Percentiles rank a stretch among this genome's conserved stretches.
Evolutionary conservation across 2,888 invertebrate species (phyloP).

Genomic region (Scaptodrosophila latifasciaeformis): DNA sequence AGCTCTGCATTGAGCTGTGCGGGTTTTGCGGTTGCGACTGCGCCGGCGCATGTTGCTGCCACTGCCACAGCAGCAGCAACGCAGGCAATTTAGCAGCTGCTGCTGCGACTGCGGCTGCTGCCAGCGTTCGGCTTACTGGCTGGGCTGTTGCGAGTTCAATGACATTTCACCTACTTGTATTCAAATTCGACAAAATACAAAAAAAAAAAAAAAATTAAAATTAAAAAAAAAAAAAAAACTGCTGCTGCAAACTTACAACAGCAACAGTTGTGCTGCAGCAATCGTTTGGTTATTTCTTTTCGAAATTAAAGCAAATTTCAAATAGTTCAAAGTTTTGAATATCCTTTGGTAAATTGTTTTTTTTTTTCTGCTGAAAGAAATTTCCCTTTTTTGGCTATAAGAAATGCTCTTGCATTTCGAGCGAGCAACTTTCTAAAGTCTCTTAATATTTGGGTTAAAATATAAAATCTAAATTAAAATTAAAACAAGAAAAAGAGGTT

Average conservation of each 20-base stretch:
- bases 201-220: conserved; percentile 6
- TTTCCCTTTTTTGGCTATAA: no score
- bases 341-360: no score
- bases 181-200: conserved; percentile 45
- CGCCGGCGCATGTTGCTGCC: conserved; percentile 6
- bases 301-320: neutral
- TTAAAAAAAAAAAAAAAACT: conserved; percentile 6
- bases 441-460: no score
- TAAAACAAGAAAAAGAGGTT: no score
- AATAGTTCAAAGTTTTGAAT: no score
- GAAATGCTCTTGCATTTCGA: no score
- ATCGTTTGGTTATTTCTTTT: conserved; percentile 10
- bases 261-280: conserved; percentile 5
- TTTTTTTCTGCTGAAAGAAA: no score
- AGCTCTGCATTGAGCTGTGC: neutral
- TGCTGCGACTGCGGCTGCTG: conserved; percentile 13
- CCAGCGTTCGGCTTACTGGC: conserved; percentile 5
- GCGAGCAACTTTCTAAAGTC: no score
- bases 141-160: conserved; percentile 46
- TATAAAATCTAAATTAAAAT: no score
- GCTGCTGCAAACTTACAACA: conserved; percentile 8
- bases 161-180: conserved; percentile 60
- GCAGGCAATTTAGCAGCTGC: conserved; percentile 3
- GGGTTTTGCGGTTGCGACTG: conserved; percentile 10
- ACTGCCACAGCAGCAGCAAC: neutral